These are phyloP conservation scores for Papio anubis DNA, from an alignment of 2,113 vertebrate species.

Conservation along the genomic window DNA sequence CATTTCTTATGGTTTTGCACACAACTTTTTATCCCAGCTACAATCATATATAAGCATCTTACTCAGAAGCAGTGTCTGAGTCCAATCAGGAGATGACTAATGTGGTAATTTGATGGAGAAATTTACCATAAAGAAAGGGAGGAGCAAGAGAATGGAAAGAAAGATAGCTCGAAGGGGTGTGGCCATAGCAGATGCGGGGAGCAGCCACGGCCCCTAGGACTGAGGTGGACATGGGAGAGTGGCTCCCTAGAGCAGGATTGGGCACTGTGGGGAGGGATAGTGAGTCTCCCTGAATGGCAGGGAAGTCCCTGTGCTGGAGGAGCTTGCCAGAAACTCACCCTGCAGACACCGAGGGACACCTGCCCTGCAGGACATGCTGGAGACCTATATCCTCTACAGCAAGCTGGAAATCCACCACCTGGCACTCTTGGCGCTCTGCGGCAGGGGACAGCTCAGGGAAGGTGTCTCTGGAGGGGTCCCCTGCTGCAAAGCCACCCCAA, in stretches of 20 bases:
- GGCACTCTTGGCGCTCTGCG: fast-evolving
- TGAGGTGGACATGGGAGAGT: no score
- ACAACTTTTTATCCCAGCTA: fast-evolving
- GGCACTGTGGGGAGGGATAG: neutral
- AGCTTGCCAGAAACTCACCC: neutral
- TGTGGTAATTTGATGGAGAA: fast-evolving
- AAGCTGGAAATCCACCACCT: neutral
- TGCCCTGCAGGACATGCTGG: neutral
- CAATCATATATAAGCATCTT: neutral
- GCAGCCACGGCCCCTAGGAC: fast-evolving
- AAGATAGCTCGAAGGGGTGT: fast-evolving
- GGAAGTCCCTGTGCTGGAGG: fast-evolving
- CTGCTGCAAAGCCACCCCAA: fast-evolving
- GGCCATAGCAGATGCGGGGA: neutral
- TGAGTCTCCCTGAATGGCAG: fast-evolving
- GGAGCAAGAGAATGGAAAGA: fast-evolving
- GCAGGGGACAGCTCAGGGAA: no score
- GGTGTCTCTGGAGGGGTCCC: fast-evolving
- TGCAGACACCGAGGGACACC: neutral
- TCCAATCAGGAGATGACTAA: fast-evolving
- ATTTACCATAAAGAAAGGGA: neutral
- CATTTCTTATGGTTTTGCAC: fast-evolving
- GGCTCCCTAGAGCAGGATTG: neutral
- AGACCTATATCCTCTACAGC: neutral
- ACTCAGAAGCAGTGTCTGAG: neutral